These are phyloP conservation scores for Metopolophium dirhodum DNA, from an alignment of 1,140 invertebrate genomes.

Conservation along the genomic window DNA sequence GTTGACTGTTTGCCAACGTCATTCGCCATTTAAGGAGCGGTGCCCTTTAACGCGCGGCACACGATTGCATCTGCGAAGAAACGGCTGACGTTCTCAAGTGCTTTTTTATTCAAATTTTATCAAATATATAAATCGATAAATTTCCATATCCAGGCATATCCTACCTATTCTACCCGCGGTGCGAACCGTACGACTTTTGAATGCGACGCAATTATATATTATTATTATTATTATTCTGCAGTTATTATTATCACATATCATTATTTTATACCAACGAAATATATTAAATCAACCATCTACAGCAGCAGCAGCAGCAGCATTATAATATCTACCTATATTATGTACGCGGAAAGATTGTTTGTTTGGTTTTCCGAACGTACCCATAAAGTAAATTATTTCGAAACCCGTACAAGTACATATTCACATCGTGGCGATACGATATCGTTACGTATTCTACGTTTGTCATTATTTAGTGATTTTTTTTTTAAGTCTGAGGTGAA, in stretches of 20 bases:
- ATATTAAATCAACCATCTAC: background rate
- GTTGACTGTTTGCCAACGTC: background rate
- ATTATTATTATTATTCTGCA: background rate
- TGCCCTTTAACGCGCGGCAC: background rate
- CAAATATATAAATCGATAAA: background rate
- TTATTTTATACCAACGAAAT: background rate
- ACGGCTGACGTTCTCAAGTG: background rate
- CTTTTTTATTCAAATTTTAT: constrained; percentile 25
- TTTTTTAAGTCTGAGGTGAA: background rate
- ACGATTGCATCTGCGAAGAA: background rate
- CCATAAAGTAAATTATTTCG: background rate
- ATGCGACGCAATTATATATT: background rate
- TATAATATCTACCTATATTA: background rate
- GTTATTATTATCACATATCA: background rate
- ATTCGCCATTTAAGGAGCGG: constrained; percentile 7
- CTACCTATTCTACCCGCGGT: background rate
- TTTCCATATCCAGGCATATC: background rate
- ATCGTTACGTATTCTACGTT: background rate
- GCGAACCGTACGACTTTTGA: background rate
- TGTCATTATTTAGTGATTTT: background rate
- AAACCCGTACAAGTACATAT: background rate
- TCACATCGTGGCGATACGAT: background rate
- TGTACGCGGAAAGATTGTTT: background rate
- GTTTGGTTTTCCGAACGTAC: background rate
- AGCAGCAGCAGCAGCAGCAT: no score